Conservation (phyloP, 2,113 vertebrate species). For the Silurus meridionalis region DNA sequence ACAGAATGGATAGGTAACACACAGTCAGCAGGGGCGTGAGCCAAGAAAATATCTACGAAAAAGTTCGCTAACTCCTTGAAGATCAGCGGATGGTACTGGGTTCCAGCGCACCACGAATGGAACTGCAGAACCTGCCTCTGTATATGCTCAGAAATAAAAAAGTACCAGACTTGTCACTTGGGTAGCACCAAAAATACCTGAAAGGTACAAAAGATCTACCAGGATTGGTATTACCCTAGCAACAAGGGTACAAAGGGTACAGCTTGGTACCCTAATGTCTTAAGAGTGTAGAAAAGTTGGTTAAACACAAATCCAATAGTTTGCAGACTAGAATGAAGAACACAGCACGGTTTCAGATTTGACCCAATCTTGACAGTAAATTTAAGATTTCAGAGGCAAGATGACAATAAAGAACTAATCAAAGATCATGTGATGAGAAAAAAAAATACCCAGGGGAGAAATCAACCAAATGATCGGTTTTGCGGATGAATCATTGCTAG, state of each 20-base stretch:
- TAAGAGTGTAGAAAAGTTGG: not conserved
- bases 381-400: too few species aligned
- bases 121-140: not conserved
- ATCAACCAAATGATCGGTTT: too few species aligned
- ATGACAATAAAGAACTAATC: too few species aligned
- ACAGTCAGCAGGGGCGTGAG: slow-evolving; percentile 74
- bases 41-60: slow-evolving; percentile 45
- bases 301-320: not conserved
- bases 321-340: not conserved
- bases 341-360: not conserved
- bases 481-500: too few species aligned
- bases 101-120: not conserved
- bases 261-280: not conserved
- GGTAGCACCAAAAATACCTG: not conserved
- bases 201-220: not conserved
- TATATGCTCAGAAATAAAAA: not conserved
- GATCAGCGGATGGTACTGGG: not conserved
- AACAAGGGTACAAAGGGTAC: not conserved
- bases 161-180: not conserved
- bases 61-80: not conserved
- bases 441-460: too few species aligned
- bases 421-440: too few species aligned
- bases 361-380: not conserved
- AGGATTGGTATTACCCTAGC: not conserved
- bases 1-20: slow-evolving; percentile 69